Evolutionary conservation across 2,113 vertebrate genomes (phyloP), one percentile per base, ranked within the genome.

Genomic region (Elachura formosa): DNA sequence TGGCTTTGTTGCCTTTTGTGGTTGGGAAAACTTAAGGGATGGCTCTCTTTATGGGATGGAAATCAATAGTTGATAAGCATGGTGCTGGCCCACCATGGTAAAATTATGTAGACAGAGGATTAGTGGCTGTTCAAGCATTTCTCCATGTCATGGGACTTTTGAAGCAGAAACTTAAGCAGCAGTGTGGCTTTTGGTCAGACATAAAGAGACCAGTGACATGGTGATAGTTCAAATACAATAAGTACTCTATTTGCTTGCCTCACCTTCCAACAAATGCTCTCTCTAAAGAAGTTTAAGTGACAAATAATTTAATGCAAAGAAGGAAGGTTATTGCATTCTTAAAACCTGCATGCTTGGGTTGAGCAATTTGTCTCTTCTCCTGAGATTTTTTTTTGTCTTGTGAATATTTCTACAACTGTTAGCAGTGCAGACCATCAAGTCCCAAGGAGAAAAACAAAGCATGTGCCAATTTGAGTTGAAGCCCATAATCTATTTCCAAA

Each of bases 401-500:
- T 34, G 54, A 84, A 56, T 71, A 36, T 93, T 94, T 92, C 73
- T 95, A 34, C 75, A 81, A 83, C 77, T 72, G 54, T 92, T 71
- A 94, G 82, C 58, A 81, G 36, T 62, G 72, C 77, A 89, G 68
- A 76, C 87, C 89, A 77, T 93, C 2, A 0, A 91, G 86, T 88
- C 91, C 86, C 73, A 88, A 36, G 68, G 75, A 95, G 92, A 92
- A 63, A 96, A 96, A 94, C 74, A 94, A 96, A 90, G 20, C 66
- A 63, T 87, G 43, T 95, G 95, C 96, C 97, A 97, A 92, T 79
- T 96, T 97, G 94, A 91, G 72, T 58, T 81, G 80, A 94, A 95
- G 90, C 83, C 94, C 72, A 46, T 95, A 51, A 77, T 81, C 68
- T 87, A 55, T 75, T 93, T 95, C 87, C 93, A 94, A 95, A 89